Evolutionary conservation across 2,888 invertebrate genomes (phyloP), one percentile per base, ranked within the genome.

Genomic region (Phanerotoma sp.): DNA sequence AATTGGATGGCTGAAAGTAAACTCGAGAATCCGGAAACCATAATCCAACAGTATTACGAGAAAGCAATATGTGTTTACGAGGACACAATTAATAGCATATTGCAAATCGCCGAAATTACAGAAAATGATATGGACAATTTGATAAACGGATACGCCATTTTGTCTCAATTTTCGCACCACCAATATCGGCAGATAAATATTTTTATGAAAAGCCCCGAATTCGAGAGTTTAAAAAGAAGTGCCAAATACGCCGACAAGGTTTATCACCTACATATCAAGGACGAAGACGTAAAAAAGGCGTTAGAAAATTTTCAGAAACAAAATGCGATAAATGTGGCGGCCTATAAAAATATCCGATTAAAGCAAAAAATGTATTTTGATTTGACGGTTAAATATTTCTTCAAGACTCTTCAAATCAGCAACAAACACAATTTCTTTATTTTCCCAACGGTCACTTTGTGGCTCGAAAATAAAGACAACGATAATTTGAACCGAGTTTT

Each of bases 131-230:
- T 71, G 1, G 78, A 78, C 22, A 81, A 82, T 37, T 77, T 82
- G 25, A 78, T 83, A 49, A 83, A 87, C 65, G 83, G 89, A 0
- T 88, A 86, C 70, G 82, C 86, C 44, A 84, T 88, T 45, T 83
- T 94, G 37, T 94, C 92, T 0, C 85, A 86, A 66, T 95, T 89
- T 78, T 88, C 93, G 0, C 94, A 96, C 73, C 81, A 83, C 1
- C 89, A 94, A 75, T 95, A 93, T 75, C 87, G 89, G 71, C 86
- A 89, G 78, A 86, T 93, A 66, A 68, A 56, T 33, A 72, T 80
- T 2, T 91, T 92, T 67, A 86, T 90, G 74, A 87, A 86, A 59
- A 93, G 93, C 0, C 82, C 88, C 6, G 82, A 86, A 42, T 94
- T 87, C 70, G 86, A 88, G 67, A 85, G 84, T 58, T 87, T 93